Conservation (phyloP, 2,113 vertebrate species). For the Aphelocoma coerulescens region DNA sequence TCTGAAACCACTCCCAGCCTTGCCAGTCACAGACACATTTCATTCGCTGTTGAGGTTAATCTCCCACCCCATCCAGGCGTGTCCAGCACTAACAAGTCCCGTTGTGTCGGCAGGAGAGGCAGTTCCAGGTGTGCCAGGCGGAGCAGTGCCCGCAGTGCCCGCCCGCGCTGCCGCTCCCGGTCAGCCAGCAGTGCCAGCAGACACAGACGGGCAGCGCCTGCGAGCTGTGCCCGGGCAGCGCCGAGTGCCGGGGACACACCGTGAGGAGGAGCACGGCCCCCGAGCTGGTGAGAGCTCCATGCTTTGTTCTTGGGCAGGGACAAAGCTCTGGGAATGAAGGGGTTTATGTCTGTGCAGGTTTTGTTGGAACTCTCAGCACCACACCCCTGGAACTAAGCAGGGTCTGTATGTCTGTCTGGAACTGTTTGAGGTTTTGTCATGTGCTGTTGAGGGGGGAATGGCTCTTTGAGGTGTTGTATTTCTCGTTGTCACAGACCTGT, state of each 20-base stretch:
- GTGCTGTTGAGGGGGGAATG: accelerated
- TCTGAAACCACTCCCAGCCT: accelerated
- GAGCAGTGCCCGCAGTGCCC: slow-evolving; percentile 26
- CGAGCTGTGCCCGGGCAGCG: neutral
- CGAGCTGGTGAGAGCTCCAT: neutral
- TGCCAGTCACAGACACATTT: accelerated
- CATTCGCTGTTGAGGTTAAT: accelerated
- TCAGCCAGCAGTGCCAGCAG: slow-evolving; percentile 27
- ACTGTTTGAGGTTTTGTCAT: neutral
- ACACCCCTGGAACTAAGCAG: accelerated
- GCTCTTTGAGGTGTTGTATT: neutral
- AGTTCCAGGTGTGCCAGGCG: neutral
- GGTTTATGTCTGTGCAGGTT: accelerated
- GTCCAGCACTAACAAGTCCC: accelerated
- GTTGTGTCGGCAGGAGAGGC: neutral
- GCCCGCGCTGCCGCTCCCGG: neutral
- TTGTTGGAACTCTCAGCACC: neutral
- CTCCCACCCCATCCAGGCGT: accelerated
- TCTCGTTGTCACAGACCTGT: neutral
- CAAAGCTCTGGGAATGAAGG: accelerated
- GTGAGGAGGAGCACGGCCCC: neutral
- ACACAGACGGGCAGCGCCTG: slow-evolving; percentile 4
- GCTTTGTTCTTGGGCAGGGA: accelerated
- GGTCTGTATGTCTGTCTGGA: neutral
- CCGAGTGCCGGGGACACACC: neutral